Percentiles rank a stretch among this genome's conserved stretches.
Evolutionary conservation across 1,140 invertebrate species (phyloP).

Genomic region (Eulimnadia texana): DNA sequence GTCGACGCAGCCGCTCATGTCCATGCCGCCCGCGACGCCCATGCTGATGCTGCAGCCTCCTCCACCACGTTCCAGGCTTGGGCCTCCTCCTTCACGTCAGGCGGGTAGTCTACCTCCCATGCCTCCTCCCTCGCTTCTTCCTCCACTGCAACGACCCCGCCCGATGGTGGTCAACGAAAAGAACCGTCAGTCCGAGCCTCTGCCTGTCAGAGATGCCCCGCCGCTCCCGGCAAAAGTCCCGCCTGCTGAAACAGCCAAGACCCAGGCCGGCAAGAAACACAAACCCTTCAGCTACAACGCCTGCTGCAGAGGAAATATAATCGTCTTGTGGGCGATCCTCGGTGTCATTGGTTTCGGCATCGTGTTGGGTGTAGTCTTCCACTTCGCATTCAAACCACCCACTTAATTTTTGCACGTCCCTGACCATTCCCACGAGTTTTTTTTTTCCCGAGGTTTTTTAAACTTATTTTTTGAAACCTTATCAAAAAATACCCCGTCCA

Average conservation of each 20-base stretch:
- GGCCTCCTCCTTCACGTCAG: not conserved
- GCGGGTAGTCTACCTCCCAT: slow-evolving; percentile 12
- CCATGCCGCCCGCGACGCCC: not conserved
- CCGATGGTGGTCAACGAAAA: slow-evolving; percentile 6
- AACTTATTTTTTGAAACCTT: not conserved
- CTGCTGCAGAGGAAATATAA: slow-evolving; percentile 16
- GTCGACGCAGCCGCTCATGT: not conserved
- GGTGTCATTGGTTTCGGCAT: slow-evolving; percentile 16
- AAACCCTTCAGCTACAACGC: slow-evolving; percentile 13
- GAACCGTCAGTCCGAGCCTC: slow-evolving; percentile 6
- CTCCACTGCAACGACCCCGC: slow-evolving; percentile 14
- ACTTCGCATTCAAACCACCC: slow-evolving; percentile 4
- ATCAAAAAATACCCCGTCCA: slow-evolving; percentile 1
- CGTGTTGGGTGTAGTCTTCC: slow-evolving; percentile 15
- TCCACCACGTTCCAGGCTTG: not conserved
- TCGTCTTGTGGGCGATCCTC: slow-evolving; percentile 17
- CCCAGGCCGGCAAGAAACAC: not conserved
- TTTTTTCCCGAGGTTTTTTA: not conserved
- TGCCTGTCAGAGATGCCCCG: slow-evolving; percentile 6
- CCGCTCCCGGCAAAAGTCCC: slow-evolving; percentile 11
- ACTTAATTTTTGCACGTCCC: not conserved
- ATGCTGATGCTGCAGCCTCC: not conserved
- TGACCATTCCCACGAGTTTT: not conserved
- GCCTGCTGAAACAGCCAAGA: not conserved
- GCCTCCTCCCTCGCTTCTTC: slow-evolving; percentile 11